phyloP scores from a whole-genome alignment of 2,888 invertebrate genomes.

The Pachliopta kotzebuea region DNA sequence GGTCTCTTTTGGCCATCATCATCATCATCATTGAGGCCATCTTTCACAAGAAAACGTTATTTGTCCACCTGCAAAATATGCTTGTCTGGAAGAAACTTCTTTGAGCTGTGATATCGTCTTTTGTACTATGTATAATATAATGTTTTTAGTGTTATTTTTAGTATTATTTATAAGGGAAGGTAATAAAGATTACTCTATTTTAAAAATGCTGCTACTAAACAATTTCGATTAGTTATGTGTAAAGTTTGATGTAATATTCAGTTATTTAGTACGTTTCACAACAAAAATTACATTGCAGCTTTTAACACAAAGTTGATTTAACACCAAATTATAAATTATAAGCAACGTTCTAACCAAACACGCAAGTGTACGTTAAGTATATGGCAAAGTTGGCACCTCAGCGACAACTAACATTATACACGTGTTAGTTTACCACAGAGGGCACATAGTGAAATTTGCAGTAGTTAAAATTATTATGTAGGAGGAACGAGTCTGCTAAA shows the following conservation, averaged over 20 bases:
- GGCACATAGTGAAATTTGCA: not conserved
- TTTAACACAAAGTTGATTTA: too few relatives aligned
- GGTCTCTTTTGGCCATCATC: too few relatives aligned
- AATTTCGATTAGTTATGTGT: not conserved
- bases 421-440: not conserved
- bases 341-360: not conserved
- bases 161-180: too few relatives aligned
- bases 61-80: too few relatives aligned
- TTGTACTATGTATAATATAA: too few relatives aligned
- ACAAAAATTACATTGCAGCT: too few relatives aligned
- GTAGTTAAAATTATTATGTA: not conserved
- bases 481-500: not conserved
- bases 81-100: too few relatives aligned
- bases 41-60: too few relatives aligned
- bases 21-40: too few relatives aligned
- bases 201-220: not conserved
- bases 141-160: too few relatives aligned
- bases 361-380: constrained; percentile 12
- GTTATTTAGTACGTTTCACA: not conserved
- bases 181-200: too few relatives aligned
- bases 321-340: not conserved
- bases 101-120: too few relatives aligned
- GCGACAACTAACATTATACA: not conserved
- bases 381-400: not conserved
- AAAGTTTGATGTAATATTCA: not conserved